These are phyloP conservation scores for Octodonta nipae DNA, from an alignment of 2,888 invertebrate genomes.

Conservation along the genomic window DNA sequence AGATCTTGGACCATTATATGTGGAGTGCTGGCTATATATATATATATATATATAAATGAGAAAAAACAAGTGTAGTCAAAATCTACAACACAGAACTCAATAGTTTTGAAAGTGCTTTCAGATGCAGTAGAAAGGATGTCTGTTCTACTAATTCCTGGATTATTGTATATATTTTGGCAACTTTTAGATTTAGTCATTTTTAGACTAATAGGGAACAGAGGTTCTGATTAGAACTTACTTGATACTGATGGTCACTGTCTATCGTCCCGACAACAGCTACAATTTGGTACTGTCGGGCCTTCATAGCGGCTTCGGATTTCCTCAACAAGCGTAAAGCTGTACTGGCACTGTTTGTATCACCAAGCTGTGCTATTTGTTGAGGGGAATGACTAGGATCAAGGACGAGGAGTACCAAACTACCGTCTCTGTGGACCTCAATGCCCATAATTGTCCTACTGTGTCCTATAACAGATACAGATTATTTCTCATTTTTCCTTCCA, in stretches of 20 bases:
- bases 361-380: slow-evolving; percentile 58
- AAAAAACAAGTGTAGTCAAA: no score
- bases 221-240: no score
- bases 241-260: slow-evolving; percentile 58
- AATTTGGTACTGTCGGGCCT: slow-evolving; percentile 76
- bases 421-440: slow-evolving; percentile 61
- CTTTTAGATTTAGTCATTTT: no score
- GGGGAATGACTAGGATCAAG: slow-evolving; percentile 77
- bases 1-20: no score
- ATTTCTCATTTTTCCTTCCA: no score
- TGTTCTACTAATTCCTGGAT: no score
- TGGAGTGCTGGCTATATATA: no score
- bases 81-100: no score
- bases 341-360: slow-evolving; percentile 43
- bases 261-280: slow-evolving; percentile 65
- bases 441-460: slow-evolving; percentile 85
- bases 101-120: slow-evolving; percentile 13
- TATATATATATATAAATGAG: no score
- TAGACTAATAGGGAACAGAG: no score
- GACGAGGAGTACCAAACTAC: slow-evolving; percentile 53
- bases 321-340: slow-evolving; percentile 53
- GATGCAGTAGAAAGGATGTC: neutral
- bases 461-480: slow-evolving; percentile 38
- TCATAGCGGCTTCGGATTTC: slow-evolving; percentile 61
- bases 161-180: no score